Evolutionary conservation across 2,797 vertebrate species (phyloP), one percentile per base, ranked within the genome.

Genomic region (Paedocypris micromegethes): DNA sequence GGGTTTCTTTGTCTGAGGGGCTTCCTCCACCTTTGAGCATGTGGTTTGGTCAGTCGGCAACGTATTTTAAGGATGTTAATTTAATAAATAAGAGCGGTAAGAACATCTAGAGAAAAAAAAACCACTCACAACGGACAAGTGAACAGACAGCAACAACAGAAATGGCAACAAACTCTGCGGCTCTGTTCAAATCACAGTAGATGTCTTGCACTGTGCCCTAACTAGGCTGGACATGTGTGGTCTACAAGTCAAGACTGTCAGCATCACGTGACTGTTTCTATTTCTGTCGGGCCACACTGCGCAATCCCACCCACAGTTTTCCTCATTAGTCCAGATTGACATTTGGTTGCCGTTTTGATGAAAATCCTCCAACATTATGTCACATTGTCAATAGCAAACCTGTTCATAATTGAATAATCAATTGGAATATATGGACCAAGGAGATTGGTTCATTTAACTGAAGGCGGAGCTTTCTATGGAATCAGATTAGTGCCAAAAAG

Each of bases 11-110:
- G 58, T 70, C 53, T 64, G 68, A 70, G 9, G 65, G 72, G 37
- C 47, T 65, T 59, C 64, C 48, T 58, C 73, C 76, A 66, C 57
- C 76, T 78, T 61, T 44, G 57, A 8, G 60, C 40, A 56, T 39
- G 9, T 40, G 38, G 7, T 69, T 70, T 64, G 2, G 9, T n/a
- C 46, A 60, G 52, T n/a, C 2, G 9, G 5, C 62, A 54, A 72
- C 51, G 46, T 41, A 58, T 60, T 56, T 56, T 39, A 42, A 58
- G 47, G 73, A 61, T 67, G 9, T 51, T 3, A 42, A 54, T 48
- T 37, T 3, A 9, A 47, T 49, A 52, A 67, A 72, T 52, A 68
- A 64, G 65, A 58, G 68, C 44, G 55, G 56, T 62, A 77, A 65
- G 41, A 47, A 23, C 5, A 63, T 62, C 39, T 73, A 57, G 2